Evolutionary conservation across 35 echinoderm and acorn worm species (phyloP).

Genomic region (Heliocidaris tuberculata): DNA sequence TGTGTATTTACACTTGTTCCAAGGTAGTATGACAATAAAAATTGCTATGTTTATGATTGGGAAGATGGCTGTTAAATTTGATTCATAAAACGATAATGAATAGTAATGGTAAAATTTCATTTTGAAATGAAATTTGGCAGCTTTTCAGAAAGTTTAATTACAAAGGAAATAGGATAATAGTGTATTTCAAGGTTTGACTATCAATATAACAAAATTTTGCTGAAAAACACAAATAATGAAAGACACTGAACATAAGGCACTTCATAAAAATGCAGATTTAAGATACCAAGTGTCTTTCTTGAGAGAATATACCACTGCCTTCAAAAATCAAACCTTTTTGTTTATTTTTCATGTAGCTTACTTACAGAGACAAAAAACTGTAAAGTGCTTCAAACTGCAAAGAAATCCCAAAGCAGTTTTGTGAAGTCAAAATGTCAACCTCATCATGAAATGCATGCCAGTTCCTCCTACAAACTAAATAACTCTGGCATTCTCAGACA

Average conservation of each 20-base stretch:
- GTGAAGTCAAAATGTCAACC: not conserved
- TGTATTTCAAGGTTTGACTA: not conserved
- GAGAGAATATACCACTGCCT: not conserved
- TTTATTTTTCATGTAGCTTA: not conserved
- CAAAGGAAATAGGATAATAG: not conserved
- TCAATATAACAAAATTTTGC: not conserved
- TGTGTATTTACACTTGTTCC: not conserved
- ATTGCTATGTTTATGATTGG: not conserved
- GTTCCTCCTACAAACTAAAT: not conserved
- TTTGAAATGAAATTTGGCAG: not conserved
- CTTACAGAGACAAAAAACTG: no score
- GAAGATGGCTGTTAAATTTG: not conserved
- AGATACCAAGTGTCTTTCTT: not conserved
- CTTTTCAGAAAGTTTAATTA: not conserved
- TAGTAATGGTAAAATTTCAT: not conserved
- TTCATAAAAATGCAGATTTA: not conserved
- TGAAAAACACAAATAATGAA: not conserved
- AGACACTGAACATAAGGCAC: not conserved
- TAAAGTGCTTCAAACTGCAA: not conserved
- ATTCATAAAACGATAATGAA: not conserved
- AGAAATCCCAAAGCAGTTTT: slow-evolving; percentile 17
- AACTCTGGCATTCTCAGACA: slow-evolving; percentile 16
- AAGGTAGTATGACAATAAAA: not conserved
- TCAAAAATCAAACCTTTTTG: not conserved
- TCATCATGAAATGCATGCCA: slow-evolving; percentile 16